Base-by-base conservation (phyloP, 37 sponge, comb jelly and placozoan species). In the Ianthella basta region DNA sequence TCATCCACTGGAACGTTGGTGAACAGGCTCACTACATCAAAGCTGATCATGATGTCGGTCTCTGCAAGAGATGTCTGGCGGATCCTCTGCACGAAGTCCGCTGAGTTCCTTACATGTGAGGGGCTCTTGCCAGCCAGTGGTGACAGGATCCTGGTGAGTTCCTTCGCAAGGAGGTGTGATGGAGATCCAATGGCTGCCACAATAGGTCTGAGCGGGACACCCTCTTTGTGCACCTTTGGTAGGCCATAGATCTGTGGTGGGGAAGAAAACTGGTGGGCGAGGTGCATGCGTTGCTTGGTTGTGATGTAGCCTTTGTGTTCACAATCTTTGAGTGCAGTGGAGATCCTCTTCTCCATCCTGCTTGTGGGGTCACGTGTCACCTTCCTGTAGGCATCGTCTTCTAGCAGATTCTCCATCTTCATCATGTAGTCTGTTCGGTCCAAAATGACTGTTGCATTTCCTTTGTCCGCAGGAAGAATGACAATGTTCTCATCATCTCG, bases 401-500 rank as follows among this genome's bases (percentile, higher is more conserved):
- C 37, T 35, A 70, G 37, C 34, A 70, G 72, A 10, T 33, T 38
- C 25, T 59, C 37, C 60, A 81, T 81, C 37, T 81, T 81, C 18
- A 2, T 29, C 36, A 12, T 8, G 19, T 81, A 81, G 37, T 81
- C 81, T 1, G 37, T 4, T 12, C 37, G 40, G 81, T 81, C 37
- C 81, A 81, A 10, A 18, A 81, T 61, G 2, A 81, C 81, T 15
- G 81, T 81, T 56, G 81, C 37, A 33, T 81, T 81, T 29, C 81
- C 81, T 59, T 81, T 81, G 36, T 81, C 81, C 1, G 81, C 81
- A 14, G 81, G 81, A 8, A 81, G 81, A 10, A 81, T 81, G 61
- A 81, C 81, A 15, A 81, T 81, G 60, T 81, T 20, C n/a, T 59
- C 4, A 36, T 81, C 81, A 4, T 59, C 36, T n/a, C 61, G 40